These are phyloP conservation scores for Falcaria lacertinaria DNA, from an alignment of 2,888 invertebrate genomes.

Conservation along the genomic window DNA sequence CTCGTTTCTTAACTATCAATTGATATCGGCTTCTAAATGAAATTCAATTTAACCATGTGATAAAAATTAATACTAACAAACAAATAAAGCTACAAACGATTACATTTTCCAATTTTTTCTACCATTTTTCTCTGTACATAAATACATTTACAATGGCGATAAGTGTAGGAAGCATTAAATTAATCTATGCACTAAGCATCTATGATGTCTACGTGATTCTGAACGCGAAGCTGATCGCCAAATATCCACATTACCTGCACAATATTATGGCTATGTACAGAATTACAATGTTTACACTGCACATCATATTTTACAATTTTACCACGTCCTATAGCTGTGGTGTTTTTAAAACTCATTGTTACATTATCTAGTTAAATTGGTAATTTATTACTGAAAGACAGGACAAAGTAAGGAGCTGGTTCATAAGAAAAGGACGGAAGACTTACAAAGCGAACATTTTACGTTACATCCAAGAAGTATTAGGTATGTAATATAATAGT, in stretches of 20 bases:
- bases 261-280: slow-evolving; percentile 67
- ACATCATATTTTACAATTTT: slow-evolving; percentile 35
- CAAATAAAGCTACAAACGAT: slow-evolving; percentile 51
- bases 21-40: slow-evolving; percentile 37
- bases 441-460: slow-evolving; percentile 63
- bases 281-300: slow-evolving; percentile 46
- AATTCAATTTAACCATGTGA: slow-evolving; percentile 33
- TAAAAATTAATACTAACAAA: slow-evolving; percentile 39
- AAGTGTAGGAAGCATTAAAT: slow-evolving; percentile 55
- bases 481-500: slow-evolving; percentile 30
- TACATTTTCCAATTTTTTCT: slow-evolving; percentile 46
- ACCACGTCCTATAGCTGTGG: slow-evolving; percentile 19
- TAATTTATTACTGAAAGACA: slow-evolving; percentile 3
- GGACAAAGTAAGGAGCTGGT: slow-evolving; percentile 12
- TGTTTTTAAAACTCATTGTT: slow-evolving; percentile 13
- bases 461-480: slow-evolving; percentile 44
- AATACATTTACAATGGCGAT: slow-evolving; percentile 53
- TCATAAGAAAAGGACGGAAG: slow-evolving; percentile 73
- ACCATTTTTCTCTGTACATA: slow-evolving; percentile 77
- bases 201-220: slow-evolving; percentile 49
- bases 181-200: slow-evolving; percentile 44
- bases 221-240: slow-evolving; percentile 73
- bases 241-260: slow-evolving; percentile 80
- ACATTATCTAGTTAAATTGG: not conserved
- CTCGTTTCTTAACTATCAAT: slow-evolving; percentile 34